Base-by-base conservation (phyloP, 2,888 invertebrate species). In the Acleris cristana region DNA sequence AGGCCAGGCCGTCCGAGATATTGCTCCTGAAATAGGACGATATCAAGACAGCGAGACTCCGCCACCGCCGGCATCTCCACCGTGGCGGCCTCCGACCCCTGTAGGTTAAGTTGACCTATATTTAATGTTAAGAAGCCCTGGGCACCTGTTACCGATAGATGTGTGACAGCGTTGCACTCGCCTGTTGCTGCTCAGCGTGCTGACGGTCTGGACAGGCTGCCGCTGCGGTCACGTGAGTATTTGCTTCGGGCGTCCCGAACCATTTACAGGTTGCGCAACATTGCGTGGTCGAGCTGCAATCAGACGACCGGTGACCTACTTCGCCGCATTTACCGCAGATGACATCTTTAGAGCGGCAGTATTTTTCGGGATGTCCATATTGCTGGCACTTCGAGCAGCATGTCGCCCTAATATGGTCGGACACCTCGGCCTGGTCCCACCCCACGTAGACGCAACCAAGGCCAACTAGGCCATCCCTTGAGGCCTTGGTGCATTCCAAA, bases 281-380 rank as follows among this genome's bases (percentile, higher is more conserved):
- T 0, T 1, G 0, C 0, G 2, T 3, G 0, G 0, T 6, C 0
- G 70, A 10, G 48, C 56, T 51, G 64, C 79, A 80, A 0, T 63
- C 70, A 0, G 19, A 48, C 0, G 21, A 3, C 0, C 56, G 34
- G 51, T 79, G 79, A 0, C 79, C 79, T 0, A 40, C 10, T 0
- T 67, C 73, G 0, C 79, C 76, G 14, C 79, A 79, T 0, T 64
- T 69, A 0, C 74, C 74, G 19, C 80, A 80, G 0, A 57, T 66
- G 1, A 14, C 23, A 0, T 48, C 49, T 1, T 40, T 45, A 0
- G 74, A 65, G 2, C 72, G 14, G 51, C 79, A 80, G 34, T 70
- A 73, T 3, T 75, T 75, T 2, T 76, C 79, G 0, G 78, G 79
- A 71, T 82, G 78, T 0, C 81, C 81, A 26, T 79, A 80, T 1